A percentile compares a stretch with the other conserved stretches of the same genome.
phyloP scores from a whole-genome alignment of 2,888 invertebrate genomes.

The Parochlus steinenii region DNA sequence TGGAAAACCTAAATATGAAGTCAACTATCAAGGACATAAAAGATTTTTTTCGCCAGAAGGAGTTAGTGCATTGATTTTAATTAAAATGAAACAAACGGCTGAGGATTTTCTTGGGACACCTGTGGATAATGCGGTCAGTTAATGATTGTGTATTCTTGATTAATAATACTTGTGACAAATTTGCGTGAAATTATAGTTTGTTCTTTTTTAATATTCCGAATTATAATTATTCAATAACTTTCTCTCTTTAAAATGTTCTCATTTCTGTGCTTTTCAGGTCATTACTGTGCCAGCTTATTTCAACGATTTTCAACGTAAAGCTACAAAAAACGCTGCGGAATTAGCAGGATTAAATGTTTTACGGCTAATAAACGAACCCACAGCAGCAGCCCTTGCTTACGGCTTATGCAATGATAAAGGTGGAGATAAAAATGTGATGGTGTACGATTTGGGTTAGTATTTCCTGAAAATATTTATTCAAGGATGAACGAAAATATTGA shows the following conservation, averaged over 20 bases:
- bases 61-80: slow-evolving; percentile 76
- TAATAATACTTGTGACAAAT: too few relatives aligned
- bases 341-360: slow-evolving; percentile 84
- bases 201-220: too few relatives aligned
- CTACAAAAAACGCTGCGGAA: slow-evolving; percentile 91
- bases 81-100: slow-evolving; percentile 90
- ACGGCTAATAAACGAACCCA: slow-evolving; percentile 90
- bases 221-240: too few relatives aligned
- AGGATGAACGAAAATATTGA: too few relatives aligned
- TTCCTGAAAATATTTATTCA: slow-evolving; percentile 9
- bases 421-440: slow-evolving; percentile 55
- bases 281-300: slow-evolving; percentile 93
- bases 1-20: slow-evolving; percentile 32
- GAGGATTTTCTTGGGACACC: slow-evolving; percentile 69
- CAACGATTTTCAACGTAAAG: slow-evolving; percentile 90
- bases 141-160: too few relatives aligned
- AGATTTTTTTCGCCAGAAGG: slow-evolving; percentile 92
- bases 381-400: slow-evolving; percentile 87
- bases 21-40: slow-evolving; percentile 52
- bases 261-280: too few relatives aligned
- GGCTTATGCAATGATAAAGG: slow-evolving; percentile 75
- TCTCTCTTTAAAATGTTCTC: too few relatives aligned
- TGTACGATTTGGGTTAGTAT: slow-evolving; percentile 14
- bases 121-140: slow-evolving; percentile 89
- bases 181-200: too few relatives aligned